Percentiles rank a stretch among this genome's conserved stretches.
phyloP scores from a whole-genome alignment of 1,140 invertebrate species.

The Danaus plexippus region DNA sequence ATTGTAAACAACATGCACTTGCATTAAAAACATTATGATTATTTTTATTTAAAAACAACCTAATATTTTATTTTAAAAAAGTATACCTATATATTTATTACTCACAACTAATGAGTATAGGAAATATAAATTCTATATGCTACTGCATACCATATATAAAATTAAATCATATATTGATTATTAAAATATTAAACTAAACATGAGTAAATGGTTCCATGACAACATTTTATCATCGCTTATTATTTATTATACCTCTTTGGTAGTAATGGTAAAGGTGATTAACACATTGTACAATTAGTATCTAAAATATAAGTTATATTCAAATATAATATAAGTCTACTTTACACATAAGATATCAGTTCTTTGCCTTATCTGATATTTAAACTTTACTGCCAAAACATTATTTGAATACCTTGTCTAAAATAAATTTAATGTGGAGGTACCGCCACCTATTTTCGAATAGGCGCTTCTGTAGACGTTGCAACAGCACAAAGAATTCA shows the following conservation, averaged over 20 bases:
- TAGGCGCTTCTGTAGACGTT: conserved; percentile 62
- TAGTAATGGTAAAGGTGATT: conserved; percentile 1
- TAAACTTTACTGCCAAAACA: too few species aligned
- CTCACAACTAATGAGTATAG: too few species aligned
- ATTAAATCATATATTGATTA: too few species aligned
- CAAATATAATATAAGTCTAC: not conserved
- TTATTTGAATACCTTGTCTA: too few species aligned
- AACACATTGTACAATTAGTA: not conserved
- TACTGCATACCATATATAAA: not conserved
- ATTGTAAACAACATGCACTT: conserved; percentile 25
- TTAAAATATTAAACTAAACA: too few species aligned
- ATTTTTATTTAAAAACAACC: conserved; percentile 5
- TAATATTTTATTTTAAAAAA: conserved; percentile 1
- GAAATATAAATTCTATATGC: not conserved
- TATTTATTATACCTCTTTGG: conserved; percentile 12
- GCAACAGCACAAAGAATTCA: conserved; percentile 66
- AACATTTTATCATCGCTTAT: conserved; percentile 1
- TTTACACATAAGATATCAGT: conserved; percentile 11
- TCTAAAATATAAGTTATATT: conserved; percentile 4
- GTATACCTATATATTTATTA: conserved; percentile 7
- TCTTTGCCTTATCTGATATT: conserved; percentile 22
- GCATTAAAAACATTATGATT: conserved; percentile 4
- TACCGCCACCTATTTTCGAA: conserved; percentile 61
- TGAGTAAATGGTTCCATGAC: too few species aligned
- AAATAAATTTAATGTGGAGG: conserved; percentile 42